phyloP scores from a whole-genome alignment of 2,797 vertebrate species.

The Chaunax sp. region DNA sequence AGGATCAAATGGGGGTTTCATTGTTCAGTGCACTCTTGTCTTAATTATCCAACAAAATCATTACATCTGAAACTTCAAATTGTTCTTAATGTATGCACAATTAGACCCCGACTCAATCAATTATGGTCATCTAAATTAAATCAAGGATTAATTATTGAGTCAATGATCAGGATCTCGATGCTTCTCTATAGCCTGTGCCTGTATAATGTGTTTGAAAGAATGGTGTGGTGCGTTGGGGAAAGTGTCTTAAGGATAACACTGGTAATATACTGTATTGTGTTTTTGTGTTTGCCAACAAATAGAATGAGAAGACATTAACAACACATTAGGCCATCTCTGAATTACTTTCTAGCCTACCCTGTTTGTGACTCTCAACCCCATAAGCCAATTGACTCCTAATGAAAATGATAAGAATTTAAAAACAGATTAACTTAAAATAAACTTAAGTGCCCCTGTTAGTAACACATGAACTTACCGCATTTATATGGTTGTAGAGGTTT shows the following conservation, averaged over 20 bases:
- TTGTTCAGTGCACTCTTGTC: slow-evolving; percentile 53
- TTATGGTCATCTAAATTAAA: slow-evolving; percentile 67
- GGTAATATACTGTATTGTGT: too few relatives aligned
- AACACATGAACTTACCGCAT: too few relatives aligned
- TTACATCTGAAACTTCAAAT: slow-evolving; percentile 63
- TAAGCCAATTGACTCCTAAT: not conserved
- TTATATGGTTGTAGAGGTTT: too few relatives aligned
- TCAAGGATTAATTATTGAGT: slow-evolving; percentile 59
- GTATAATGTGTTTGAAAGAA: not conserved
- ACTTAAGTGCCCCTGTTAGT: too few relatives aligned
- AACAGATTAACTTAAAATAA: too few relatives aligned
- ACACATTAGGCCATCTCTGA: not conserved
- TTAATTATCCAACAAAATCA: slow-evolving; percentile 61
- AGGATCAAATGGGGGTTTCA: slow-evolving; percentile 49
- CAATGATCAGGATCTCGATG: slow-evolving; percentile 56
- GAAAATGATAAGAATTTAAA: not conserved
- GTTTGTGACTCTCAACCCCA: not conserved
- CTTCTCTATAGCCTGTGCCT: not conserved
- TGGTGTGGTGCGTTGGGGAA: too few relatives aligned
- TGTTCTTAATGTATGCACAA: slow-evolving; percentile 64
- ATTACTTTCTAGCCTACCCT: not conserved
- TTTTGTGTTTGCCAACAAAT: not conserved
- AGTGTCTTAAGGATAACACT: not conserved
- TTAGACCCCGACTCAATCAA: slow-evolving; percentile 59
- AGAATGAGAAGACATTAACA: not conserved